phyloP scores from a whole-genome alignment of 2,113 vertebrate genomes.

The Sinocyclocheilus grahami region DNA sequence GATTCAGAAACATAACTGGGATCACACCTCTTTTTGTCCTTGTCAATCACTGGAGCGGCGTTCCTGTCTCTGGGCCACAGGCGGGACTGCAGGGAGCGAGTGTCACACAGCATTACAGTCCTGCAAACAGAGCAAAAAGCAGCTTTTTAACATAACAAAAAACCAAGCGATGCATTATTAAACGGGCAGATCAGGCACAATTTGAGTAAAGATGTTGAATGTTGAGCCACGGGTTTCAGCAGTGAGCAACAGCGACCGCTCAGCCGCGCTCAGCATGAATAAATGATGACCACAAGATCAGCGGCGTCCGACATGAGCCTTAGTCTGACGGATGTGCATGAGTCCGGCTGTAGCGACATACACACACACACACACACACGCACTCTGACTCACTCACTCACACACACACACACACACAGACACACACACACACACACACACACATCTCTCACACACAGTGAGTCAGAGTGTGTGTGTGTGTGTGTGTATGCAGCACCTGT shows the following conservation, averaged over 20 bases:
- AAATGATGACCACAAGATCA: slow-evolving; percentile 60
- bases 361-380: slow-evolving; percentile 1
- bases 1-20: slow-evolving; percentile 75
- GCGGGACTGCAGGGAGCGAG: slow-evolving; percentile 71
- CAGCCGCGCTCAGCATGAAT: slow-evolving; percentile 63
- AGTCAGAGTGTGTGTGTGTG: slow-evolving; percentile 18
- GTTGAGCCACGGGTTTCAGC: slow-evolving; percentile 58
- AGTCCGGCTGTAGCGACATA: no score
- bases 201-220: slow-evolving; percentile 68
- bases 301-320: not conserved
- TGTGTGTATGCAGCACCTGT: no score
- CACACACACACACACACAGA: not conserved
- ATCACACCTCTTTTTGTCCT: slow-evolving; percentile 77
- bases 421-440: no score
- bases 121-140: slow-evolving; percentile 69
- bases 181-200: slow-evolving; percentile 70
- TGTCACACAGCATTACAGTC: slow-evolving; percentile 80
- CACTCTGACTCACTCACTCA: no score
- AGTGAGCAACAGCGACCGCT: slow-evolving; percentile 1
- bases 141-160: slow-evolving; percentile 75
- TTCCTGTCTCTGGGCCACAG: slow-evolving; percentile 66
- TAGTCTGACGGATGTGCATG: not conserved
- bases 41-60: slow-evolving; percentile 76
- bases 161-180: slow-evolving; percentile 74
- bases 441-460: no score